Evolutionary conservation across 2,888 invertebrate genomes (phyloP), one percentile per base, ranked within the genome.

Genomic region (Elmis aenea): DNA sequence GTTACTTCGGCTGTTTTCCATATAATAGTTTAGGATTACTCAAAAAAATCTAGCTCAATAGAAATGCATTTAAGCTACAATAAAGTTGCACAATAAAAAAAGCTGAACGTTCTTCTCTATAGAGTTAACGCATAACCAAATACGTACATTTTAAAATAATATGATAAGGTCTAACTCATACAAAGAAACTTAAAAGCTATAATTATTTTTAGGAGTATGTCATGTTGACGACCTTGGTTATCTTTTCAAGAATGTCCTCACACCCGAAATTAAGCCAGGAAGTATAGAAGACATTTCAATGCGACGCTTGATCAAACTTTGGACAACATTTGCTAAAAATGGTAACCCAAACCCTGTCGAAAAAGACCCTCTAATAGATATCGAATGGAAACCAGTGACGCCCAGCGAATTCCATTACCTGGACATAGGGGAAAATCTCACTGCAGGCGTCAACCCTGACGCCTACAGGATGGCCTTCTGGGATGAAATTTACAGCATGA

Each of bases 201-300:
- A 3, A 8, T 12, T 9, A 24, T 22, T 40, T 48, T 27, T 36
- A 57, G 59, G 58, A 13, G 55, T 46, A 2, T 46, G 45, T 13
- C 60, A 59, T 46, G 53, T 42, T 13, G 60, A 60, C 39, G 60
- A 60, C 5, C 26, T 60, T 10, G 54, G 53, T 2, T 59, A 60
- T 28, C 30, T 60, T 10, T 60, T 60, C 33, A 52, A 52, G 34
- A 45, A 29, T 26, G 12, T 25, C 6, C 5, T 39, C 3, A 45
- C 49, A 1, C 50, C 54, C 3, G 23, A 33, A 25, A 45, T 51
- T 10, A 33, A 37, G 0, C 31, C 46, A n/a, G 39, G 37, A 2
- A 46, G 48, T 29, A 13, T 46, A 3, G 56, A 56, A 47, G 48
- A 47, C 5, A 42, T 43, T 13, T 36, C 50, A 5, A 29, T 55